Evolutionary conservation across 2,888 invertebrate genomes (phyloP).

Genomic region (Sphaeridia pumilis): DNA sequence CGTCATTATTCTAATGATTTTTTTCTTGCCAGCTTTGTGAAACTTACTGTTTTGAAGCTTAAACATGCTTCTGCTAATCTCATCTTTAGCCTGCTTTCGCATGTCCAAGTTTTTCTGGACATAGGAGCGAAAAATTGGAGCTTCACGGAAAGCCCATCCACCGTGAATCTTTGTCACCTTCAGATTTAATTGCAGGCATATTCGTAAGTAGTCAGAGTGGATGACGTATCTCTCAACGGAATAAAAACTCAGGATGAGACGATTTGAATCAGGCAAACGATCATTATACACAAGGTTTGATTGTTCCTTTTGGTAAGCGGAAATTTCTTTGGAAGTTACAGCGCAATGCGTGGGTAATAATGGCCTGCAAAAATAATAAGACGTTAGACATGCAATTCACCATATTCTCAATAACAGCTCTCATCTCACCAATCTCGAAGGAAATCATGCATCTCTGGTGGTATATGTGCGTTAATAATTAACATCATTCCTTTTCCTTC

Average conservation of each 20-base stretch:
- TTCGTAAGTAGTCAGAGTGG: background rate
- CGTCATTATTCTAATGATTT: too few relatives aligned
- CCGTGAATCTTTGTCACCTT: background rate
- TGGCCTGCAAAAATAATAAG: too few relatives aligned
- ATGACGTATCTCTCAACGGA: background rate
- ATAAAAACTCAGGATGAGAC: background rate
- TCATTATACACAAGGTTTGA: background rate
- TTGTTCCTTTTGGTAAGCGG: background rate
- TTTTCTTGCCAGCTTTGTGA: too few relatives aligned
- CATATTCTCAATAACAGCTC: too few relatives aligned
- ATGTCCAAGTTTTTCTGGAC: background rate
- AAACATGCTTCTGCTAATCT: background rate
- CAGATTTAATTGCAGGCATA: background rate
- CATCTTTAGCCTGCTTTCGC: background rate
- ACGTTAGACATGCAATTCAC: too few relatives aligned
- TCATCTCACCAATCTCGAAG: too few relatives aligned
- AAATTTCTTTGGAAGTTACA: background rate
- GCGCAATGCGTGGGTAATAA: background rate
- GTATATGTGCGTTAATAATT: too few relatives aligned
- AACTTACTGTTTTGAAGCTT: too few relatives aligned
- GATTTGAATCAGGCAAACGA: background rate
- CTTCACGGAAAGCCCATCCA: background rate
- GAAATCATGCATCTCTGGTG: too few relatives aligned
- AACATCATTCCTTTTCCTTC: too few relatives aligned
- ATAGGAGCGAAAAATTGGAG: background rate